Percentiles rank a stretch among this genome's conserved stretches.
phyloP scores from a whole-genome alignment of 2,888 invertebrate species.

The Clitarchus hookeri region DNA sequence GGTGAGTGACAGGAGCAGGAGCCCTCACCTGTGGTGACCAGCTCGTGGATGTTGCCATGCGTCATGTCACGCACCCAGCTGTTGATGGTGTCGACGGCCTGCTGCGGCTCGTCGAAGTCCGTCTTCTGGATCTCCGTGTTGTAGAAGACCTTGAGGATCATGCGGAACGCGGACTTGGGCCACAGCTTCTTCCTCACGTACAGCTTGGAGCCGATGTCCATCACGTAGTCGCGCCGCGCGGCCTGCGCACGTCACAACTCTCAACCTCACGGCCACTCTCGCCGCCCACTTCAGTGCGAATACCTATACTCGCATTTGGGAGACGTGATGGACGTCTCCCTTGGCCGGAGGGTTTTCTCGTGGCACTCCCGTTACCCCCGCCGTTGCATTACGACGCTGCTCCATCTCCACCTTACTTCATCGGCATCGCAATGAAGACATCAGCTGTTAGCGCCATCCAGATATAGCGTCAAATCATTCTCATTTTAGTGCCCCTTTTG shows the following conservation, averaged over 20 bases:
- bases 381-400: too few relatives aligned
- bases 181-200: slow-evolving; percentile 62
- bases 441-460: too few relatives aligned
- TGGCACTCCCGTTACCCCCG: too few relatives aligned
- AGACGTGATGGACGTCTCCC: too few relatives aligned
- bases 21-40: slow-evolving; percentile 26
- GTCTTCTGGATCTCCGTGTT: slow-evolving; percentile 66
- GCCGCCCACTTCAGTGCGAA: too few relatives aligned
- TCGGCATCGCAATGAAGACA: too few relatives aligned
- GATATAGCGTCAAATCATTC: too few relatives aligned
- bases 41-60: slow-evolving; percentile 65
- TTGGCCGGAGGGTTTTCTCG: too few relatives aligned
- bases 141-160: slow-evolving; percentile 67
- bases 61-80: slow-evolving; percentile 79
- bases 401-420: too few relatives aligned
- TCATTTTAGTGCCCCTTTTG: too few relatives aligned
- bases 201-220: slow-evolving; percentile 68
- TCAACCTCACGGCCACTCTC: not conserved
- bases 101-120: slow-evolving; percentile 64
- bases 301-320: too few relatives aligned
- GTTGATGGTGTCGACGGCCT: slow-evolving; percentile 70
- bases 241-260: slow-evolving; percentile 15
- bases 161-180: slow-evolving; percentile 64
- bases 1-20: too few relatives aligned
- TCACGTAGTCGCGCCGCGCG: slow-evolving; percentile 56